Evolutionary conservation across 1,140 invertebrate genomes (phyloP).

Genomic region (Caenorhabditis remanei): DNA sequence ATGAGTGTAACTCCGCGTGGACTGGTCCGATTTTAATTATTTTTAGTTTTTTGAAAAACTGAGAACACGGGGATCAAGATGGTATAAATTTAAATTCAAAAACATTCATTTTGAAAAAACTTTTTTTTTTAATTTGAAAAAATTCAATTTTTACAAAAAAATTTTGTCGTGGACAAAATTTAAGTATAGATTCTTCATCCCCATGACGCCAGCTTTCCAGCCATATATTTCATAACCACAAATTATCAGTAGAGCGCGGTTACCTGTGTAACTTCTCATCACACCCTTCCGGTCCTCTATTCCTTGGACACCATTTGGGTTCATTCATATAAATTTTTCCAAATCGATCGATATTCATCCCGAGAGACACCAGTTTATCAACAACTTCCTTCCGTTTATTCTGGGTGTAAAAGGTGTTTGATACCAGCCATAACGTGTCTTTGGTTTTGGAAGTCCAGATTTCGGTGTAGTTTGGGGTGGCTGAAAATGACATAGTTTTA

Average conservation of each 20-base stretch:
- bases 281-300: not conserved
- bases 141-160: not conserved
- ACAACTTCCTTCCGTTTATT: not conserved
- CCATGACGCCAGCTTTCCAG: too few relatives aligned
- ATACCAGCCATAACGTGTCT: conserved; percentile 16
- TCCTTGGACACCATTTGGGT: too few relatives aligned
- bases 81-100: not conserved
- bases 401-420: not conserved
- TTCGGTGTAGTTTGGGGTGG: not conserved
- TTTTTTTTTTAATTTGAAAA: not conserved
- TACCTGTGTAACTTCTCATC: not conserved
- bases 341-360: not conserved
- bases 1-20: too few relatives aligned
- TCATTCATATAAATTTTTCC: not conserved
- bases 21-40: conserved; percentile 83
- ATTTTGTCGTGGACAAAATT: not conserved
- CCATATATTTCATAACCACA: not conserved
- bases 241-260: not conserved
- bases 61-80: too few relatives aligned
- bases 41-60: not conserved
- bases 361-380: not conserved
- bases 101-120: not conserved
- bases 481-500: not conserved
- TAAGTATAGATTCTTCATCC: not conserved
- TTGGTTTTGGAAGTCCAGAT: conserved; percentile 50